Evolutionary conservation across 2,888 invertebrate species (phyloP).

Genomic region (Drosophila incognita): DNA sequence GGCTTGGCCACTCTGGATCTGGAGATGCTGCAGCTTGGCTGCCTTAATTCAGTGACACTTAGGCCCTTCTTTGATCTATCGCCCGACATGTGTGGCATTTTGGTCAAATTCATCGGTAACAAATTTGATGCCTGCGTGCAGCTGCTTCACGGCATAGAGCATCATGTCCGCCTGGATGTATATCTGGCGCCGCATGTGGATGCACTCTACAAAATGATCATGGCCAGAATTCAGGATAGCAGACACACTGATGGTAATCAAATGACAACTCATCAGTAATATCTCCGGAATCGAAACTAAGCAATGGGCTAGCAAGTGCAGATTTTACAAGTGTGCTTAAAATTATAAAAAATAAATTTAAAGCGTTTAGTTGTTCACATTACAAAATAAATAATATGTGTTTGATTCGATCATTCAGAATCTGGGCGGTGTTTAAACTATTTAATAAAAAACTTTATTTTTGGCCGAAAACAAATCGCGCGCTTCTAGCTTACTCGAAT

Average conservation of each 20-base stretch:
- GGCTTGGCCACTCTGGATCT: conserved; percentile 60
- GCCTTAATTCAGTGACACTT: conserved; percentile 49
- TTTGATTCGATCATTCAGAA: no score
- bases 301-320: neutral
- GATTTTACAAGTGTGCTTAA: neutral
- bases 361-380: neutral
- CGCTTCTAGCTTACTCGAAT: no score
- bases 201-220: conserved; percentile 47
- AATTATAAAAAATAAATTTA: neutral
- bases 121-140: conserved; percentile 35
- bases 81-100: conserved; percentile 40
- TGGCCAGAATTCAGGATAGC: conserved; percentile 25
- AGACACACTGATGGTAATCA: no score
- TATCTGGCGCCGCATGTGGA: conserved; percentile 66
- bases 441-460: no score
- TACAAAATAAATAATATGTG: neutral
- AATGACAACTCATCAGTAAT: neutral
- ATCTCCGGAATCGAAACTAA: neutral
- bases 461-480: no score
- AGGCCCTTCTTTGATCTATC: conserved; percentile 50
- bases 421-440: no score
- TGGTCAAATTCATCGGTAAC: conserved; percentile 37
- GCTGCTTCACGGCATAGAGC: conserved; percentile 44
- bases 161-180: conserved; percentile 54
- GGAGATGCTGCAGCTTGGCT: conserved; percentile 24